Base-by-base conservation (phyloP, 2,113 vertebrate genomes). In the Chlorodrepanis virens region DNA sequence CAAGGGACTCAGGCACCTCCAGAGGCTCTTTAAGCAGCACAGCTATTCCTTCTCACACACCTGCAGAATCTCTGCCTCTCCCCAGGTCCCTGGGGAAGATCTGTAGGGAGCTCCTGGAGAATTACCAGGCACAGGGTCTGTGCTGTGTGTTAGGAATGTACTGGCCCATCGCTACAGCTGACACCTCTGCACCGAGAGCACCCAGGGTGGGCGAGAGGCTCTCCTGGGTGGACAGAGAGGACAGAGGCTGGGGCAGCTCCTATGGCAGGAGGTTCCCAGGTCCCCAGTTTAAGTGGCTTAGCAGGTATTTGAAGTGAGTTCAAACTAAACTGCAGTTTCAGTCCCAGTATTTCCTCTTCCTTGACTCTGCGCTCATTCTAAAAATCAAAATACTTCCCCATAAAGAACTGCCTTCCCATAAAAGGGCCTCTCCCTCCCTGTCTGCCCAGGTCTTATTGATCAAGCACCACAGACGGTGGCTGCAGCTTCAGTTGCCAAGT, bases 401-500 rank as follows among this genome's bases (percentile, higher is more conserved):
- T 76, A 11, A 64, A 87, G 76, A 67, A 39, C 74, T 0, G 0
- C 93, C 77, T 91, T 91, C 75, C 75, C 87, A 71, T 89, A 47
- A 37, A 83, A 74, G 52, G 40, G 59, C 67, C 89, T 92, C 67
- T 88, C 63, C 59, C 42, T 63, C 82, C 39, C 47, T 61, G 68
- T n/a, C 68, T 15, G 20, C 85, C 72, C 86, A 78, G 90, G 57
- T 95, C 74, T 61, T 88, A 96, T 96, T 87, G 96, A 97, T 97
- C 95, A 77, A 31, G 60, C 87, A 45, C 89, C 83, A 86, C 80
- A 95, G 93, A 96, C 47, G 1, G 70, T 89, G 93, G 86, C 95
- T 97, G 94, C 84, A 84, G 94, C 80, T 68, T 35, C 65, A 87
- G 93, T 75, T 97, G 97, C 97, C 96, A 96, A 96, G 95, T 96